Base-by-base conservation (phyloP, 2,888 invertebrate genomes). In the Epsilonema sp. region DNA sequence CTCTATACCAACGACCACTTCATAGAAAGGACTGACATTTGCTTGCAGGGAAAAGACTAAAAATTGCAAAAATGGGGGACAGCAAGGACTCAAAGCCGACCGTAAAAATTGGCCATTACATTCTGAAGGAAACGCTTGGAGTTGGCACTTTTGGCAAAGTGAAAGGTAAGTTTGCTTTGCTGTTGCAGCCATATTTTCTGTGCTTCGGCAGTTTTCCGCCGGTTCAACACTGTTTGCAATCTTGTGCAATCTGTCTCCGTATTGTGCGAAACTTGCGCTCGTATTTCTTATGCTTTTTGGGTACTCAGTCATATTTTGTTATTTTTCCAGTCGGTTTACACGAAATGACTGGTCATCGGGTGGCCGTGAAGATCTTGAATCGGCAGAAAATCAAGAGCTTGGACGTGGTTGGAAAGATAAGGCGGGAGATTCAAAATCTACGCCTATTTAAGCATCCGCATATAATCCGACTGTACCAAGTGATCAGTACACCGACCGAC, bases 71-170 rank as follows among this genome's bases (percentile, higher is more conserved):
- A n/a, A n/a, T n/a, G n/a, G n/a, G n/a, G n/a, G n/a, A n/a, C n/a
- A n/a, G n/a, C n/a, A n/a, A n/a, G n/a, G n/a, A 48, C n/a, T 42
- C 37, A 38, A 42, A 48, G 25, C 54, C 62, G 37, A 60, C 65
- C 53, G 60, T 90, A 31, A 90, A 89, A 73, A 97, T 92, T 64
- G 97, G 97, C 0, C 92, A 94, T 69, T 99, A 99, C 68, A 81
- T 86, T 46, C 72, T 97, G 44, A 92, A 94, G 21, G 78, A 80
- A 60, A 83, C 83, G 2, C 73, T 99, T 39, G 97, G 97, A 36
- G 86, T 90, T 36, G 97, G 97, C 25, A 97, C 97, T 3, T 97
- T 97, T 71, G 97, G 97, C 48, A 97, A 97, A 75, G 97, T 97
- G 2, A 99, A 99, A 75, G 89, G 77, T 77, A n/a, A n/a, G n/a